These are phyloP conservation scores for Drosophila subobscura DNA, from an alignment of 1,140 invertebrate species.

Conservation along the genomic window DNA sequence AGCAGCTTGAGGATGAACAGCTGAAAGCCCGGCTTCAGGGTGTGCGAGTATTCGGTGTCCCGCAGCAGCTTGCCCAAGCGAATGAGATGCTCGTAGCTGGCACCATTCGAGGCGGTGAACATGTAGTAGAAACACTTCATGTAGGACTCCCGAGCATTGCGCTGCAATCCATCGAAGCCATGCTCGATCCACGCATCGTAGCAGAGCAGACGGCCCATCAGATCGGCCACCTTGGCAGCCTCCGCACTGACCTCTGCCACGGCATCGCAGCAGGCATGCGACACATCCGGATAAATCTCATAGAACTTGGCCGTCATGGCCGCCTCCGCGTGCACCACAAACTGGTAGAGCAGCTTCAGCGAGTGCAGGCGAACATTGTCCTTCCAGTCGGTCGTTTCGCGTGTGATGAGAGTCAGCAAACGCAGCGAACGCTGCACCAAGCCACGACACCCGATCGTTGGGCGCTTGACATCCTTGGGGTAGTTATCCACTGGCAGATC, in stretches of 20 bases:
- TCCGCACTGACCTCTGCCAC: slow-evolving; percentile 54
- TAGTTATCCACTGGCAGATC: slow-evolving; percentile 86
- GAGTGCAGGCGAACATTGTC: slow-evolving; percentile 88
- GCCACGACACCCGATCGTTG: slow-evolving; percentile 90
- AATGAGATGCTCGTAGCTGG: slow-evolving; percentile 84
- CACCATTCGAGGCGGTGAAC: slow-evolving; percentile 86
- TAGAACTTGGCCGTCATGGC: slow-evolving; percentile 87
- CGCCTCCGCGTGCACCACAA: slow-evolving; percentile 89
- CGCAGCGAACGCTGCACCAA: slow-evolving; percentile 88
- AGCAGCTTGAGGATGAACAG: slow-evolving; percentile 56
- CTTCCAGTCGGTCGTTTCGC: slow-evolving; percentile 90
- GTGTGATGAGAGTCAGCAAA: slow-evolving; percentile 87
- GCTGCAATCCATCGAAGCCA: slow-evolving; percentile 68
- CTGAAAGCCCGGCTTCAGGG: slow-evolving; percentile 63
- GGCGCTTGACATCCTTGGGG: slow-evolving; percentile 87
- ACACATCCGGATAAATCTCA: slow-evolving; percentile 83
- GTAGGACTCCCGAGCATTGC: slow-evolving; percentile 67
- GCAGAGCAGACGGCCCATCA: slow-evolving; percentile 69
- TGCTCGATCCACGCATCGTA: slow-evolving; percentile 75
- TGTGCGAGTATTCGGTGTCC: slow-evolving; percentile 80
- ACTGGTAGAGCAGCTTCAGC: slow-evolving; percentile 88
- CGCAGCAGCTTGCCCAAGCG: slow-evolving; percentile 75
- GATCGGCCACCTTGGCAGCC: slow-evolving; percentile 70
- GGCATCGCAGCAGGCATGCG: slow-evolving; percentile 83
- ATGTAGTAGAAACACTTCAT: slow-evolving; percentile 84